Evolutionary conservation across 2,888 invertebrate species (phyloP).

Genomic region (Xanthorhoe spadicearia): DNA sequence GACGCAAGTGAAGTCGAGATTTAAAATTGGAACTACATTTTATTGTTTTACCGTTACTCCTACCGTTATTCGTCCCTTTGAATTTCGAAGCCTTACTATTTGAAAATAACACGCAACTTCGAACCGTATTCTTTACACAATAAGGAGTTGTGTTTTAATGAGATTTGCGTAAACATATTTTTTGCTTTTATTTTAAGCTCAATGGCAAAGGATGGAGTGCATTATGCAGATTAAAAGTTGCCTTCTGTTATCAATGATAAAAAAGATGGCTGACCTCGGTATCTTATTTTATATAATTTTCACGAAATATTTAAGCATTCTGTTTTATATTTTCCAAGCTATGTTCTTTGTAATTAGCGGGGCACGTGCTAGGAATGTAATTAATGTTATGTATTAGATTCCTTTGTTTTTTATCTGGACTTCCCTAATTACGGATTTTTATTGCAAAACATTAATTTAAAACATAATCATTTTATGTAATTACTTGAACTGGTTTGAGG

Average conservation of each 20-base stretch:
- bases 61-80: slow-evolving; percentile 77
- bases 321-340: slow-evolving; percentile 2
- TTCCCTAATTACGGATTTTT: background rate
- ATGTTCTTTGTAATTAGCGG: slow-evolving; percentile 11
- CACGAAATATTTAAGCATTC: background rate
- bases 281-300: background rate
- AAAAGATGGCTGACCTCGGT: slow-evolving; percentile 4
- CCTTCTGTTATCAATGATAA: background rate
- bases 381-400: background rate
- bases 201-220: background rate
- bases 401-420: background rate
- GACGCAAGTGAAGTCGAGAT: slow-evolving; percentile 41
- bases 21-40: slow-evolving; percentile 62
- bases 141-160: slow-evolving; percentile 11
- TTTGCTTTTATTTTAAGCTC: slow-evolving; percentile 7
- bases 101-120: slow-evolving; percentile 9
- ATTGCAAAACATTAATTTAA: background rate
- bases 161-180: slow-evolving; percentile 3
- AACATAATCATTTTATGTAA: too few species aligned
- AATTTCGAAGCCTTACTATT: slow-evolving; percentile 54
- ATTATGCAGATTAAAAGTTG: slow-evolving; percentile 6
- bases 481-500: too few species aligned
- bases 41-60: slow-evolving; percentile 72
- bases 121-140: slow-evolving; percentile 6
- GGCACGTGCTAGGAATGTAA: background rate